Conservation (phyloP, 2,888 invertebrate species). For the Acleris literana region DNA sequence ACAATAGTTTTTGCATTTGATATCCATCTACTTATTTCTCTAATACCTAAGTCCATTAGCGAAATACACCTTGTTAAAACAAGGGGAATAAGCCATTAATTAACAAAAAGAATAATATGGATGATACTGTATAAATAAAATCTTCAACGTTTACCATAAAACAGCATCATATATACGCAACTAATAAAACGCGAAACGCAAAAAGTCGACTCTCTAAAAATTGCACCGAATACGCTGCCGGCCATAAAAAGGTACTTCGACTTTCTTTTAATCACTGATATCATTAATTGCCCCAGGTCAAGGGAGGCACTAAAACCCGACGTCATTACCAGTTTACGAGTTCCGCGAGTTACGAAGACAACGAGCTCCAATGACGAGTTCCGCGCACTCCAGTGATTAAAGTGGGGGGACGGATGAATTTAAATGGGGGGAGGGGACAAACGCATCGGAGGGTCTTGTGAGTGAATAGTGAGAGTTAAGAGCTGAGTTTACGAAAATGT, state of each 20-base stretch:
- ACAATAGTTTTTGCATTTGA: too few species aligned
- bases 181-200: too few species aligned
- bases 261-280: constrained; percentile 4
- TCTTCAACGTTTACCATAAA: too few species aligned
- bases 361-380: constrained; percentile 5
- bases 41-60: too few species aligned
- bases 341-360: constrained; percentile 51
- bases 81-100: too few species aligned
- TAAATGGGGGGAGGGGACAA: constrained; percentile 71
- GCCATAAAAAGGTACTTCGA: not conserved
- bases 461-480: constrained; percentile 49
- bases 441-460: constrained; percentile 50
- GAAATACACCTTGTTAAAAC: too few species aligned
- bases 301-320: constrained; percentile 50
- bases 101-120: too few species aligned
- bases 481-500: too few species aligned
- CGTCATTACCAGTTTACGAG: constrained; percentile 50
- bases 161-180: too few species aligned
- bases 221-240: not conserved
- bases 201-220: too few species aligned
- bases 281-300: constrained; percentile 26
- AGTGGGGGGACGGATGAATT: constrained; percentile 74
- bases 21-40: too few species aligned
- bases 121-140: too few species aligned
- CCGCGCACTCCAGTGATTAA: constrained; percentile 76